Base-by-base conservation (phyloP, 2,113 vertebrate genomes). In the Baryphthengus martii region DNA sequence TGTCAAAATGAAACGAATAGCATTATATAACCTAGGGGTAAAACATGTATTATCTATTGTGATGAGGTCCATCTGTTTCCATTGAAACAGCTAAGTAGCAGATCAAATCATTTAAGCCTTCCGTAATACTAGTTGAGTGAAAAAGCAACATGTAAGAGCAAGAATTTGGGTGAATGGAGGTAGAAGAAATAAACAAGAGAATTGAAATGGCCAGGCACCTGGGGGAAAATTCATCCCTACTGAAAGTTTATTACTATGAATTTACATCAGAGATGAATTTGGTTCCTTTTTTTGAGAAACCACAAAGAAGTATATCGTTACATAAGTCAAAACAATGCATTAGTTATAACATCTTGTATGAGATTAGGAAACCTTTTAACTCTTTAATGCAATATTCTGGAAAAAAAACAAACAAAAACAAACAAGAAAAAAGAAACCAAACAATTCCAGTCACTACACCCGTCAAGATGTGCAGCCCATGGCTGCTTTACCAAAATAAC, bases 391-490 rank as follows among this genome's bases (percentile, higher is more conserved):
- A 35, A 5, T 55, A 82, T 47, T 72, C 39, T n/a, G 7, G 0
- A 8, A 9, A 33, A n/a, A 35, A 26, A 66, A n/a, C 31, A 13
- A 24, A 13, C 6, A 25, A 28, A 24, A 50, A 25, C 9, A 50
- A 31, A 31, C 18, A 55, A 19, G 19, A 12, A 47, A n/a, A 42
- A 7, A 12, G 13, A 0, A 59, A 74, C 59, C 5, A 74, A 61
- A 49, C 10, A 21, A n/a, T 89, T 75, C n/a, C 2, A 1, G 44
- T 24, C 0, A 0, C 24, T 85, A n/a, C 13, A 62, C 12, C 21
- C 53, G 42, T 44, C 42, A 61, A 89, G 24, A 39, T 21, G 9
- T 10, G 19, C 17, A 19, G 50, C 29, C 13, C 9, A 53, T 3
- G 11, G 5, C 40, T 87, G 40, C 37, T 88, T 75, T 39, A 85